phyloP scores from a whole-genome alignment of 1,140 invertebrate species.

The Meteorus sp. region DNA sequence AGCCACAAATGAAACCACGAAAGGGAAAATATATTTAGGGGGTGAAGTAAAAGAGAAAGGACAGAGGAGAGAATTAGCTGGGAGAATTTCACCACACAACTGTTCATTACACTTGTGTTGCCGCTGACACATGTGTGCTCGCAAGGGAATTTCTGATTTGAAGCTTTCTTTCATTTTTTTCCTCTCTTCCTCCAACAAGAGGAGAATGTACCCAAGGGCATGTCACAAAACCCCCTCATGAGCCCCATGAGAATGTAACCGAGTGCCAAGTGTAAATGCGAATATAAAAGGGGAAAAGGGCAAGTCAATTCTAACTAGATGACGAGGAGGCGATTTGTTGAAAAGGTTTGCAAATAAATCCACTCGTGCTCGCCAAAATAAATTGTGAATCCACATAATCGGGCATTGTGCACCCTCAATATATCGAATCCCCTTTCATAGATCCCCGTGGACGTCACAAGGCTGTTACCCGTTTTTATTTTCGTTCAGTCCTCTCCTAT shows the following conservation, averaged over 20 bases:
- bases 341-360: background rate
- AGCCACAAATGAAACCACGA: background rate
- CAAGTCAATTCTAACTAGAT: background rate
- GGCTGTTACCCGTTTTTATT: background rate
- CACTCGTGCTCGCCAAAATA: background rate
- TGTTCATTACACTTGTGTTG: constrained; percentile 34
- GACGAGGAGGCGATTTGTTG: background rate
- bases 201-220: constrained; percentile 6
- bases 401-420: background rate
- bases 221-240: constrained; percentile 3
- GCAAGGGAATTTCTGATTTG: constrained; percentile 48
- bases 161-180: constrained; percentile 1
- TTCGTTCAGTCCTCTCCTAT: background rate
- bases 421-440: background rate
- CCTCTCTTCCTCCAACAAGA: constrained; percentile 15
- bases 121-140: constrained; percentile 37
- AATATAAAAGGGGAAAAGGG: background rate
- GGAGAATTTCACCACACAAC: constrained; percentile 22
- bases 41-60: background rate
- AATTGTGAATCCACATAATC: background rate
- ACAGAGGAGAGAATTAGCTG: constrained; percentile 10
- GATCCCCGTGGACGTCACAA: constrained; percentile 10
- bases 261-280: constrained; percentile 31
- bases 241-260: constrained; percentile 46
- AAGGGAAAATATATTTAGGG: background rate